These are phyloP conservation scores for Orussus abietinus DNA, from an alignment of 1,140 invertebrate species.

Conservation along the genomic window DNA sequence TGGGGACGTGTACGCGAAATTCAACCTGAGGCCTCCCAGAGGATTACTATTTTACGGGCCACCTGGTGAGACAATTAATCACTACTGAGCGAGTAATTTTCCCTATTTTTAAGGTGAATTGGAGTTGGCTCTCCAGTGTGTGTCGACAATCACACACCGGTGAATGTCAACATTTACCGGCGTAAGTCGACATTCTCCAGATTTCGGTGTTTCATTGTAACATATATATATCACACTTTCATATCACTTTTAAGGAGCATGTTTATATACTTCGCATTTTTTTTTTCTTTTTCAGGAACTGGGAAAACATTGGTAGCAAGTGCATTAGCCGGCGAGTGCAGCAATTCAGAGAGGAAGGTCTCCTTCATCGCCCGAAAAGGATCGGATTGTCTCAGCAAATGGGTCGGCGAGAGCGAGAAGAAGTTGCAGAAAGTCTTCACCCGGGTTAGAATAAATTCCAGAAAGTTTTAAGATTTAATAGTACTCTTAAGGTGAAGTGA, in stretches of 20 bases:
- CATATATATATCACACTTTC: no score
- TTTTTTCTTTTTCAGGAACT: constrained; percentile 41
- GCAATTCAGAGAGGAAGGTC: constrained; percentile 52
- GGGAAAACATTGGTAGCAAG: constrained; percentile 57
- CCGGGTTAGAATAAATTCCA: neutral
- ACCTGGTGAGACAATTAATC: constrained; percentile 63
- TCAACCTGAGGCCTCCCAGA: constrained; percentile 65
- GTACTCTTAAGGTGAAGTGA: no score
- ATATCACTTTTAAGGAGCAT: no score
- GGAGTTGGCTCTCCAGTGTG: no score
- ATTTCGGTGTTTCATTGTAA: no score
- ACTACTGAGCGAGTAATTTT: no score
- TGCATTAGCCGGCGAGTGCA: constrained; percentile 54
- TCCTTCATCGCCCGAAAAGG: constrained; percentile 56
- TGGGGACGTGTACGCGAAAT: constrained; percentile 65
- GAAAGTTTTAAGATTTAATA: constrained; percentile 1
- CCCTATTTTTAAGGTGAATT: no score
- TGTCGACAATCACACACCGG: no score
- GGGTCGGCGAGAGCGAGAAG: constrained; percentile 57
- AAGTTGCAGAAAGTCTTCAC: constrained; percentile 53
- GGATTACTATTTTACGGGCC: constrained; percentile 76
- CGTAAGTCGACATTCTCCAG: no score
- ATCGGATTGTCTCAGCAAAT: constrained; percentile 56
- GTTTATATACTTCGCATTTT: constrained; percentile 12
- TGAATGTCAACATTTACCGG: no score